A percentile compares a stretch with the other conserved stretches of the same genome.
These are phyloP conservation scores for Lineus longissimus DNA, from an alignment of 1,140 invertebrate genomes.

Conservation along the genomic window DNA sequence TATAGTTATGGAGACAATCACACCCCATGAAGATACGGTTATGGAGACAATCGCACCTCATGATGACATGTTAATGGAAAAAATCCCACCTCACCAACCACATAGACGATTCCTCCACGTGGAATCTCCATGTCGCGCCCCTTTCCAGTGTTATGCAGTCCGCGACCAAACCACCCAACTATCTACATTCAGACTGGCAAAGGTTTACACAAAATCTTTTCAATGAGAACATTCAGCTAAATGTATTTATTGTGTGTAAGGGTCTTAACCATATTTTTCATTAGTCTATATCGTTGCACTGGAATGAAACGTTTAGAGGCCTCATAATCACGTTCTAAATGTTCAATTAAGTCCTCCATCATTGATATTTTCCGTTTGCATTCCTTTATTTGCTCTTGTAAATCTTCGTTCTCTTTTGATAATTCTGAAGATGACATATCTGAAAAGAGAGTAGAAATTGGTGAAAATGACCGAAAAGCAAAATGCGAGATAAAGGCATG, in stretches of 20 bases:
- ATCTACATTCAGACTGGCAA: too few relatives aligned
- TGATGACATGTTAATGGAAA: too few relatives aligned
- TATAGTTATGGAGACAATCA: too few relatives aligned
- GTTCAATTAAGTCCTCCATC: slow-evolving; percentile 33
- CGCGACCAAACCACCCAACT: too few relatives aligned
- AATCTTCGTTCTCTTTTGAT: slow-evolving; percentile 27
- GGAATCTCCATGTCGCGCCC: too few relatives aligned
- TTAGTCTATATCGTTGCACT: slow-evolving; percentile 32
- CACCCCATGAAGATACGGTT: too few relatives aligned
- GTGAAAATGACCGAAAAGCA: too few relatives aligned
- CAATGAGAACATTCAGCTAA: not conserved
- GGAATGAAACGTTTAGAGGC: slow-evolving; percentile 36
- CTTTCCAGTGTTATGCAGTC: too few relatives aligned
- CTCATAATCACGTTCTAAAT: slow-evolving; percentile 35
- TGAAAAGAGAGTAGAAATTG: slow-evolving; percentile 19
- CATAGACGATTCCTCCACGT: too few relatives aligned
- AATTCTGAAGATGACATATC: slow-evolving; percentile 39
- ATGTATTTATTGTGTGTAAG: slow-evolving; percentile 7
- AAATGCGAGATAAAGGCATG: too few relatives aligned
- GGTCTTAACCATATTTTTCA: slow-evolving; percentile 38
- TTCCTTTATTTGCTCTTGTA: slow-evolving; percentile 33
- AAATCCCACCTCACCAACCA: too few relatives aligned
- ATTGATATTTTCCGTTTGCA: slow-evolving; percentile 34
- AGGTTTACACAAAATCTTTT: not conserved
- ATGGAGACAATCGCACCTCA: too few relatives aligned